Evolutionary conservation across 2,888 invertebrate species (phyloP), one percentile per base, ranked within the genome.

Genomic region (Lacanobia oleracea): DNA sequence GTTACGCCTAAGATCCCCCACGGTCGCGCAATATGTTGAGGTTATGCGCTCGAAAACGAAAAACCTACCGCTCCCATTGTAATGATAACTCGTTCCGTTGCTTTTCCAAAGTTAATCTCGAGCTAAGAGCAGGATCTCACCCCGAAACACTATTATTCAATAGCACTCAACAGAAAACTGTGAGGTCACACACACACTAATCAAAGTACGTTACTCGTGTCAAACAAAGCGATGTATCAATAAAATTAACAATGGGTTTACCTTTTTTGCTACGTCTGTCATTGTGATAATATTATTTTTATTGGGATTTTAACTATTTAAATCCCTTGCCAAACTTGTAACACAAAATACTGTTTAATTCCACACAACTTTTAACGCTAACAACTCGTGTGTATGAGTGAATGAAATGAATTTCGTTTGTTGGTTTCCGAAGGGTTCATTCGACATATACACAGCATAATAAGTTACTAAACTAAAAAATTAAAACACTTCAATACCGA

Each of bases 191-290:
- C 92, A 73, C 73, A 91, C 90, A 91, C 89, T 88, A 88, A 87
- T 88, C 90, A 90, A 90, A 86, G 88, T 88, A 90, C 87, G 87
- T 84, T 87, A 87, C 86, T 91, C 88, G 88, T 91, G 93, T 92
- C 92, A 92, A 92, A 91, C 87, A 89, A 88, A 86, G 88, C 86
- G 84, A 82, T 81, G 77, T 70, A 82, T 77, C 73, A 75, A 66
- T 74, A 84, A 86, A 83, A 79, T 70, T 53, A 65, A 57, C 74
- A 64, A 65, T 69, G 61, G 64, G 50, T 90, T 93, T 94, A 95
- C 95, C 95, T 96, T 95, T 91, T 93, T 94, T 79, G 94, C 92
- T 79, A 95, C 92, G 92, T 95, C 94, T 91, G 94, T 91, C 95
- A 96, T 95, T 91, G 86, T 95, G 83, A 75, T 83, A 81, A 67